Evolutionary conservation across 2,797 vertebrate species (phyloP), one percentile per base, ranked within the genome.

Genomic region (Siniperca scherzeri): DNA sequence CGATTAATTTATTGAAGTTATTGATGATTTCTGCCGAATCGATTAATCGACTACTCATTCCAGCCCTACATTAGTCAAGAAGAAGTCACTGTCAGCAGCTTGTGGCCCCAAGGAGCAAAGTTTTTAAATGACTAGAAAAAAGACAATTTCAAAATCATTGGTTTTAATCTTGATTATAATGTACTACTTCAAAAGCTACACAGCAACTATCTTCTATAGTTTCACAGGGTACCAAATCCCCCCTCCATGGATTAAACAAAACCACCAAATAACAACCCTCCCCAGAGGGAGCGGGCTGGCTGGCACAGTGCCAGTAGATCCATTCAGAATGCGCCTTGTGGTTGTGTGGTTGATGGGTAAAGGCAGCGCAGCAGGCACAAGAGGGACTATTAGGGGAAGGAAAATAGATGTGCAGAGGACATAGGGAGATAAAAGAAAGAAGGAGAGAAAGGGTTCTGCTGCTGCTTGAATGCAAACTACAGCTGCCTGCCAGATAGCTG

Each of bases 401-500:
- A 74, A 48, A 85, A 78, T 52, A 50, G 67, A 84, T 57, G 77
- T 25, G 62, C 56, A 74, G 59, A 76, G 75, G 62, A 4, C 65
- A 40, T 9, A 50, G 19, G 7, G 70, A 84, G 67, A 87, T 82
- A 81, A 87, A 86, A 87, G 84, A 66, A 44, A 65, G 62, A 38
- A 48, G 36, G 16, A 46, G 70, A 61, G 59, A 73, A 53, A 77
- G 61, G 71, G 59, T 75, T 62, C 57, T 56, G 83, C 80, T 77
- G 36, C 60, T 71, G 76, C 86, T 64, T 90, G 86, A 93, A 88
- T 80, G 74, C 70, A 76, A 90, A 89, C 87, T 91, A 81, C 88
- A 87, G 84, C 79, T 83, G 87, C 82, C 53, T 88, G 83, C 78
- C 91, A 87, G 75, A 89, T 77, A 80, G 69, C 81, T 81, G 75